Evolutionary conservation across 2,888 invertebrate species (phyloP).

Genomic region (Arctia plantaginis): DNA sequence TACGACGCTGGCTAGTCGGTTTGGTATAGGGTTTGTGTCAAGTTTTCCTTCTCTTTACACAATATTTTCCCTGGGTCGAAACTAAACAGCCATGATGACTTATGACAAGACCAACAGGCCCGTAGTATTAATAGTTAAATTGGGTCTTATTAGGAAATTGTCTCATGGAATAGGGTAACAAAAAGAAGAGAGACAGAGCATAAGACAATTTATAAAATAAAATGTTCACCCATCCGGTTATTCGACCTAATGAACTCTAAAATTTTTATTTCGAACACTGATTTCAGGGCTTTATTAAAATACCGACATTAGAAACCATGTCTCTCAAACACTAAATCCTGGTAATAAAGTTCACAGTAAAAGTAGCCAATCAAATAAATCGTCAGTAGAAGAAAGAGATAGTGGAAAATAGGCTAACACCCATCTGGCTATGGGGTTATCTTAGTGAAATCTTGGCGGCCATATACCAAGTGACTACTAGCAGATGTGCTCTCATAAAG

Average conservation of each 20-base stretch:
- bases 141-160: too few relatives aligned
- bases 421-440: slow-evolving; percentile 10
- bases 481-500: slow-evolving; percentile 46
- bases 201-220: background rate
- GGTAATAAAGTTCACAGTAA: background rate
- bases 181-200: too few relatives aligned
- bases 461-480: slow-evolving; percentile 43
- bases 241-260: background rate
- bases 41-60: too few relatives aligned
- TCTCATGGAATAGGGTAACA: too few relatives aligned
- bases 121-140: too few relatives aligned
- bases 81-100: too few relatives aligned
- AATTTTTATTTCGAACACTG: background rate
- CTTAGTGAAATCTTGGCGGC: slow-evolving; percentile 30
- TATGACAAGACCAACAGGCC: background rate
- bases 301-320: background rate
- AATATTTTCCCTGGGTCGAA: too few relatives aligned
- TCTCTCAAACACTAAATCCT: background rate
- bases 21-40: too few relatives aligned
- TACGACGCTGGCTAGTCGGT: too few relatives aligned
- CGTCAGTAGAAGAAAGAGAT: background rate
- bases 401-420: background rate
- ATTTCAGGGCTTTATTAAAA: background rate
- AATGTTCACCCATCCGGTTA: background rate
- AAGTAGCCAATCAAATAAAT: background rate